These are phyloP conservation scores for Hippasteria phrygiana DNA, from an alignment of 53 echinoderm and acorn worm species.

Conservation along the genomic window DNA sequence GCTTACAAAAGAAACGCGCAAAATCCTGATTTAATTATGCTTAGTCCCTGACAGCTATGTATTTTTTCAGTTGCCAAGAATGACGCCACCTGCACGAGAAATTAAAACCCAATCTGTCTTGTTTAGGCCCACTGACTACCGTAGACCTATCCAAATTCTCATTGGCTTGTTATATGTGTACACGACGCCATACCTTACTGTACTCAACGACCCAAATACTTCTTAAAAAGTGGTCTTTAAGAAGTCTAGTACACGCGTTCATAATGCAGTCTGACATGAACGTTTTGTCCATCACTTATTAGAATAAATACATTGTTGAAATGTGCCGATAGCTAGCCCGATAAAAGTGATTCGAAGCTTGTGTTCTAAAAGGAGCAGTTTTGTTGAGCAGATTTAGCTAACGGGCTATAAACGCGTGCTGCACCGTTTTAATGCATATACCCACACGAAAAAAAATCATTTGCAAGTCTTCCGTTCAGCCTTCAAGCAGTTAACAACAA, in stretches of 20 bases:
- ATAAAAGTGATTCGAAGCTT: background rate
- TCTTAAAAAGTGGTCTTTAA: conserved; percentile 4
- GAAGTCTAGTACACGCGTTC: background rate
- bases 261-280: background rate
- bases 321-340: conserved; percentile 48
- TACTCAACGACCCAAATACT: background rate
- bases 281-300: conserved; percentile 58
- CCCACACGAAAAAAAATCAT: background rate
- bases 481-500: too few species aligned
- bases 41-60: conserved; percentile 26
- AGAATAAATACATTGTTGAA: conserved; percentile 51
- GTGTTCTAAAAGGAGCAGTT: conserved; percentile 8
- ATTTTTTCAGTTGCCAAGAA: conserved; percentile 21
- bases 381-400: background rate
- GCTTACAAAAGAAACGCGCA: conserved; percentile 11
- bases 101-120: background rate
- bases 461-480: too few species aligned
- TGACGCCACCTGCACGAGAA: conserved; percentile 47
- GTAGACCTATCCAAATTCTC: background rate
- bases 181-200: background rate
- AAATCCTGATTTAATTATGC: conserved; percentile 48
- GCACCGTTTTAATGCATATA: background rate
- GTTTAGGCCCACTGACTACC: background rate
- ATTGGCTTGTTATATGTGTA: background rate
- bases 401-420: background rate